These are phyloP conservation scores for Crotophaga sulcirostris DNA, from an alignment of 2,113 vertebrate genomes.

Conservation along the genomic window DNA sequence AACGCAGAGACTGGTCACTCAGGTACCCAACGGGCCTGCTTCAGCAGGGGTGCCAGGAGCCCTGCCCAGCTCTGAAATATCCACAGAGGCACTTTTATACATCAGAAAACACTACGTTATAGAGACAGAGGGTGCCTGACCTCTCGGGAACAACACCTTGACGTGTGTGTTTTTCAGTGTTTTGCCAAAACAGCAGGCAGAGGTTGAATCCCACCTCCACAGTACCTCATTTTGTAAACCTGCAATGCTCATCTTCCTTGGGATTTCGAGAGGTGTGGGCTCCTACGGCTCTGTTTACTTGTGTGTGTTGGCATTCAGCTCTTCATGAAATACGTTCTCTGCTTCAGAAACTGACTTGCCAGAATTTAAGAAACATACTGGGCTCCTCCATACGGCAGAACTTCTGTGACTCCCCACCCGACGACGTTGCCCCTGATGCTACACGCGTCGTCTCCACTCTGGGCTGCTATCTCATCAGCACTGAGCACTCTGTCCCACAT, in stretches of 20 bases:
- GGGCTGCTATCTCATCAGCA: conserved; percentile 74
- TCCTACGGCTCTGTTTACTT: not conserved
- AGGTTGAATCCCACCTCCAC: not conserved
- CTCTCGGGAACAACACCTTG: not conserved
- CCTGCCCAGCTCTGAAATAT: rapidly evolving
- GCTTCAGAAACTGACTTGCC: not conserved
- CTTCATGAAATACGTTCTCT: not conserved
- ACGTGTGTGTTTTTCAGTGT: not conserved
- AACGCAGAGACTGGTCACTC: not conserved
- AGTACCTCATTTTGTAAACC: not conserved
- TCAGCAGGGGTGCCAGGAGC: not conserved
- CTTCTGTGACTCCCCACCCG: conserved; percentile 92
- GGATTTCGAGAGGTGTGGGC: not conserved
- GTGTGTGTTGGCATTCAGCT: not conserved
- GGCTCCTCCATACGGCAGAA: conserved; percentile 87
- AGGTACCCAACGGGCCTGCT: not conserved
- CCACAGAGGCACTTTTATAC: not conserved
- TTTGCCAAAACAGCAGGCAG: conserved; percentile 33
- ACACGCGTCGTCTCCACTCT: conserved; percentile 71
- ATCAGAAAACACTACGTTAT: not conserved
- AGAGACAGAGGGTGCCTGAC: not conserved
- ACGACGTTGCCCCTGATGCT: conserved; percentile 84
- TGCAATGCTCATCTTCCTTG: not conserved
- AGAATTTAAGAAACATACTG: conserved; percentile 82
- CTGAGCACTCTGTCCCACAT: conserved; percentile 88